Evolutionary conservation across 92 coral and sea anemone species (phyloP).

Genomic region (Ricordea florida): DNA sequence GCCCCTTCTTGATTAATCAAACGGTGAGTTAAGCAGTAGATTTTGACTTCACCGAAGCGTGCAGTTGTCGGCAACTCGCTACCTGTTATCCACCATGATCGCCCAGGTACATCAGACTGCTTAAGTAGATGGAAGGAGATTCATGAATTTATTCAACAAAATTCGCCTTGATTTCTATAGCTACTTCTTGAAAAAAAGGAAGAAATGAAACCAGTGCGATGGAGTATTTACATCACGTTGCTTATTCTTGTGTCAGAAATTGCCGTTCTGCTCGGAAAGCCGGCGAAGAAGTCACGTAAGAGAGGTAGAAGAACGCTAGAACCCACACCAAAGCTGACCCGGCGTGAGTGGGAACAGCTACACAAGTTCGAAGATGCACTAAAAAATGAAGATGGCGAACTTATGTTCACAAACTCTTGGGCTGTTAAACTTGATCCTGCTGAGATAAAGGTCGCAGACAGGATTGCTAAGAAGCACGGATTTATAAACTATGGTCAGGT

Average conservation of each 20-base stretch:
- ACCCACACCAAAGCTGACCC: slow-evolving; percentile 64
- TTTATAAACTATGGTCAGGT: slow-evolving; percentile 97
- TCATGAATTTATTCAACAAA: slow-evolving; percentile 66
- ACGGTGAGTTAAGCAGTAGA: not conserved
- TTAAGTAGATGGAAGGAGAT: slow-evolving; percentile 65
- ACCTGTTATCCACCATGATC: slow-evolving; percentile 74
- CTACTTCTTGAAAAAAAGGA: slow-evolving; percentile 16
- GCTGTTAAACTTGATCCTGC: slow-evolving; percentile 93
- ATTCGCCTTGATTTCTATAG: slow-evolving; percentile 32
- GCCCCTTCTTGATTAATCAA: not conserved
- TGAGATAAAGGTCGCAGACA: slow-evolving; percentile 93
- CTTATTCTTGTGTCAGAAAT: slow-evolving; percentile 21
- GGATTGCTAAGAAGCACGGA: slow-evolving; percentile 92
- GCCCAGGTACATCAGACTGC: slow-evolving; percentile 76
- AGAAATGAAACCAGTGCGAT: slow-evolving; percentile 44
- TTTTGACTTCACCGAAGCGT: slow-evolving; percentile 57
- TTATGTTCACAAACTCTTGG: slow-evolving; percentile 94
- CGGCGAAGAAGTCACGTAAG: slow-evolving; percentile 43
- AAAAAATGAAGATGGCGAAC: slow-evolving; percentile 87
- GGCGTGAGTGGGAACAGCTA: slow-evolving; percentile 88
- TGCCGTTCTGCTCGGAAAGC: slow-evolving; percentile 22
- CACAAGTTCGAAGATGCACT: slow-evolving; percentile 98
- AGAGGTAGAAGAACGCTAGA: slow-evolving; percentile 26
- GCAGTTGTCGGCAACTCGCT: slow-evolving; percentile 16
- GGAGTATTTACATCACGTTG: slow-evolving; percentile 35